Evolutionary conservation across 2,113 vertebrate species (phyloP).

Genomic region (Dinomys branickii): DNA sequence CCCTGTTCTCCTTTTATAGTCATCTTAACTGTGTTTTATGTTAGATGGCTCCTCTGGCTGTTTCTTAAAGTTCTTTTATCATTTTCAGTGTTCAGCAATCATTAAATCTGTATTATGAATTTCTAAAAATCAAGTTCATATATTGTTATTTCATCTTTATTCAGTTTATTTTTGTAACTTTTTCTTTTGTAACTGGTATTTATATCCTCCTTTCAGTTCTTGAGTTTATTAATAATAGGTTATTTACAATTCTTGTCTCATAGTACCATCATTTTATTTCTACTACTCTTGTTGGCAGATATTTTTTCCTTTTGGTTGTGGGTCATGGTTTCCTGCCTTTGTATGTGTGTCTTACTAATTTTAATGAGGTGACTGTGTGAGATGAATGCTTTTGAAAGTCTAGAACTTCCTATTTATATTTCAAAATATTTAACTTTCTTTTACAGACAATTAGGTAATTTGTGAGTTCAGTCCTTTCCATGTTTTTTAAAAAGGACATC

Average conservation of each 20-base stretch:
- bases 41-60: not conserved
- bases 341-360: not conserved
- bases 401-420: slow-evolving; percentile 4
- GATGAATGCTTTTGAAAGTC: not conserved
- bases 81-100: not conserved
- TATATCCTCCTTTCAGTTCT: slow-evolving; percentile 27
- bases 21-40: not conserved
- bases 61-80: not conserved
- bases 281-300: not conserved
- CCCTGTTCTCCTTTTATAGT: not conserved
- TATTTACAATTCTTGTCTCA: not conserved
- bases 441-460: not conserved
- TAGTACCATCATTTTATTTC: not conserved
- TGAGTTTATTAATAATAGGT: not conserved
- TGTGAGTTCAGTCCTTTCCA: not conserved
- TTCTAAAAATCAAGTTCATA: not conserved
- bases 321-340: not conserved
- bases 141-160: not conserved
- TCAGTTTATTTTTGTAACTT: slow-evolving; percentile 17
- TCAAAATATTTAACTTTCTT: not conserved
- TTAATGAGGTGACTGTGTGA: not conserved
- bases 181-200: not conserved
- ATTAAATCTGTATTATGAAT: not conserved
- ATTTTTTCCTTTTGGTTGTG: not conserved
- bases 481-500: not conserved